Evolutionary conservation across 2,888 invertebrate species (phyloP), one percentile per base, ranked within the genome.

Genomic region (Heliothis peltigera): DNA sequence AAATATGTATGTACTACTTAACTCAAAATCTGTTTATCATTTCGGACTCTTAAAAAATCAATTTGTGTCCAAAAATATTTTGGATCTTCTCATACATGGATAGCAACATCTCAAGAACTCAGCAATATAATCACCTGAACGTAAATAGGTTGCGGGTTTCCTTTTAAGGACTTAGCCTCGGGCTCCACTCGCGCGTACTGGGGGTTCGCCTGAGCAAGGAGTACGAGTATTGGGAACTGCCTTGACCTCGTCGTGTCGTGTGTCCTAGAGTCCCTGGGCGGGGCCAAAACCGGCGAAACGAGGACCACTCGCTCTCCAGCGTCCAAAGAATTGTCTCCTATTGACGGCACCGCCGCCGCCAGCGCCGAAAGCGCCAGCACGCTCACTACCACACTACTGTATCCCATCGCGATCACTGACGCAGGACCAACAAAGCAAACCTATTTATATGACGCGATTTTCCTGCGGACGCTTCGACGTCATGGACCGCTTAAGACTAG

Each of bases 391-490:
- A 89, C 88, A 84, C 90, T 78, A 84, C 83, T 75, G 82, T 88
- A 87, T 90, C 91, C 92, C 94, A 93, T 93, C 82, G 84, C 91
- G 89, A 83, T 90, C 66, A 94, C 93, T 94, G 92, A 84, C 89
- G 89, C 87, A 88, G 92, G 91, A 90, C 82, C 75, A 84, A 82
- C 81, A 81, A 82, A 78, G 85, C 87, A 83, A 87, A 91, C 89
- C 91, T 93, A 92, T 94, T 90, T 95, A 95, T 94, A 94, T 82
- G 78, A 80, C 79, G 80, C 79, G 89, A 81, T 91, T 91, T 91
- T 91, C 87, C 85, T 87, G 87, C 83, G 83, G 84, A 80, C 87
- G 85, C 69, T 68, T 55, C 58, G 60, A 88, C 92, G 92, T 92
- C 91, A 92, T 83, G 79, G 60, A 80, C 70, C 74, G 81, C 75